Evolutionary conservation across 1,140 invertebrate genomes (phyloP), one percentile per base, ranked within the genome.

Genomic region (Drosophila hydei): DNA sequence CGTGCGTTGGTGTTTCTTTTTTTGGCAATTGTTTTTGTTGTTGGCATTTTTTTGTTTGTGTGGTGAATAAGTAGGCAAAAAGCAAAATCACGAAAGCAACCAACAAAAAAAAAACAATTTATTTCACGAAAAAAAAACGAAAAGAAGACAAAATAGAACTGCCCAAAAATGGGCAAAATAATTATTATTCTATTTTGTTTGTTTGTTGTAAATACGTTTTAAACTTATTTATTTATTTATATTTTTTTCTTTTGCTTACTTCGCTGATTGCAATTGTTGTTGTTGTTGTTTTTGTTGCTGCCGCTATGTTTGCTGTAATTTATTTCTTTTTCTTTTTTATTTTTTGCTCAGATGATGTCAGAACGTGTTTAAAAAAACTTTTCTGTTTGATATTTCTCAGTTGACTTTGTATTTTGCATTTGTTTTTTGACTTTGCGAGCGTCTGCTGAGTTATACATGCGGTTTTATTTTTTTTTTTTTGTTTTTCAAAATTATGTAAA

Each of bases 271-370:
- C 33, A 43, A 18, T 55, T 56, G 43, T 30, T 42, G 27, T 62
- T 61, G 25, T 30, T n/a, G 3, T 33, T 54, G 8, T 50, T 67
- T 33, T 50, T 51, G 45, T 30, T 9, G 40, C 19, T 42, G 62
- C 51, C 21, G 59, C 50, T 59, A 54, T 69, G 64, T 51, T 80
- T 73, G 67, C 71, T 77, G 75, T 71, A 68, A 60, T 47, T 42
- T 42, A 33, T 42, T 16, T 42, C 16, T 16, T 42, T 16, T 42
- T 16, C 38, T 42, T 42, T 42, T 42, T 33, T 30, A 4, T 30
- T 33, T 58, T 52, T 62, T 42, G 60, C 47, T 72, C 76, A 85
- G 80, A 85, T 85, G 80, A 85, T 85, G 80, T 85, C 80, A 85
- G 80, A 85, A 64, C 75, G 76, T 61, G 68, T 83, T 77, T 42